Evolutionary conservation across 2,888 invertebrate genomes (phyloP).

Genomic region (Drosophila prolongata): DNA sequence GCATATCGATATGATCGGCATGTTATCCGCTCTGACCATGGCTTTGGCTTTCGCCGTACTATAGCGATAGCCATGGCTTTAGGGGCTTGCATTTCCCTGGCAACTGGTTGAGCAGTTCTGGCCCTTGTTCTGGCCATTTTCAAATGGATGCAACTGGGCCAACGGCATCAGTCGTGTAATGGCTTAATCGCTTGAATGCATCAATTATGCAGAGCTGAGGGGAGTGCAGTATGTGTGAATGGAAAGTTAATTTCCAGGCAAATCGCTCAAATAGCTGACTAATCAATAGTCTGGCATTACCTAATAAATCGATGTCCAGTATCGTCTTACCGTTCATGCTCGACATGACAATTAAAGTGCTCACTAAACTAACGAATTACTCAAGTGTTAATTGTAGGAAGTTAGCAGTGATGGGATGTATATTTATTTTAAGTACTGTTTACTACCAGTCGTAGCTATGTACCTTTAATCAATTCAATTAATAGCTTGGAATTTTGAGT

Average conservation of each 20-base stretch:
- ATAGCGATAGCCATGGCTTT: constrained; percentile 5
- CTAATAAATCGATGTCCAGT: constrained; percentile 7
- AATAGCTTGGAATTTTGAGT: no score
- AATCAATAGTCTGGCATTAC: constrained; percentile 8
- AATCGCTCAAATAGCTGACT: constrained; percentile 10
- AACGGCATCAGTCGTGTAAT: constrained; percentile 26
- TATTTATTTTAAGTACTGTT: constrained; percentile 5
- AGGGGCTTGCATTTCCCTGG: constrained; percentile 17
- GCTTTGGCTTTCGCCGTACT: constrained; percentile 14
- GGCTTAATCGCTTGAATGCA: constrained; percentile 33
- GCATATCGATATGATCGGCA: constrained; percentile 57
- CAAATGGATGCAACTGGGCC: constrained; percentile 12
- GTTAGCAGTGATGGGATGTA: not conserved
- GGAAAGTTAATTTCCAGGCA: constrained; percentile 7
- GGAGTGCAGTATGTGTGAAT: not conserved
- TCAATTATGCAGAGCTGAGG: constrained; percentile 20
- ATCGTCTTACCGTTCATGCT: constrained; percentile 3
- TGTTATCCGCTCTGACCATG: constrained; percentile 52
- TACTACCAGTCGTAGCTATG: no score
- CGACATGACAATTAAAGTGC: constrained; percentile 5
- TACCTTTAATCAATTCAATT: no score
- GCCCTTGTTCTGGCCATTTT: constrained; percentile 6
- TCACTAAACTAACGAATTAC: constrained; percentile 2
- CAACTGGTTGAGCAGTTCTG: constrained; percentile 9
- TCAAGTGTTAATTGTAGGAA: constrained; percentile 14